phyloP scores from a whole-genome alignment of 2,888 invertebrate genomes.

The Tetheella fluctuosa region DNA sequence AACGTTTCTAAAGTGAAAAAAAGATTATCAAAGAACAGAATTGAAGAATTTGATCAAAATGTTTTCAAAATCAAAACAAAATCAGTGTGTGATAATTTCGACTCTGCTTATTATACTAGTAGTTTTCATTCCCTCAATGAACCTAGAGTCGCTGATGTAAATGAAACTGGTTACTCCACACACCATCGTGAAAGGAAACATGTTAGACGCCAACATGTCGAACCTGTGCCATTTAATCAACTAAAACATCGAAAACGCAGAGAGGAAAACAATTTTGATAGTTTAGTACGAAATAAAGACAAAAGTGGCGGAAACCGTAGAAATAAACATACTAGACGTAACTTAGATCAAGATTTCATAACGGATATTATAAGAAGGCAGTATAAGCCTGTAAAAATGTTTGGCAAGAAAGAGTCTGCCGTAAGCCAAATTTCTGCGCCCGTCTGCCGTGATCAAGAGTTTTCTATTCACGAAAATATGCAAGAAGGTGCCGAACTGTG shows the following conservation, averaged over 20 bases:
- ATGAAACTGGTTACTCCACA: conserved; percentile 27
- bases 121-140: conserved; percentile 57
- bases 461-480: conserved; percentile 44
- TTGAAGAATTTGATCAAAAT: conserved; percentile 31
- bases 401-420: conserved; percentile 60
- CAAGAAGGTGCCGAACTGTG: conserved; percentile 56
- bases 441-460: conserved; percentile 70
- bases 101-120: conserved; percentile 46
- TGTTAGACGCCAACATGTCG: conserved; percentile 29
- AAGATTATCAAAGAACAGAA: conserved; percentile 35
- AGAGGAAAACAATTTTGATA: conserved; percentile 34
- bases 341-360: conserved; percentile 67
- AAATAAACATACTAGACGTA: conserved; percentile 34
- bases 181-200: conserved; percentile 33
- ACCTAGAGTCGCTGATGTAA: conserved; percentile 29
- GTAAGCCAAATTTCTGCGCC: conserved; percentile 73
- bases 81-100: conserved; percentile 43
- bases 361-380: conserved; percentile 69
- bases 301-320: conserved; percentile 35
- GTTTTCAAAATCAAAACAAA: conserved; percentile 44
- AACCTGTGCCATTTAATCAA: conserved; percentile 20
- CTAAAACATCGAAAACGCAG: conserved; percentile 37
- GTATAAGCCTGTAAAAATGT: conserved; percentile 67
- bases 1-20: conserved; percentile 41
- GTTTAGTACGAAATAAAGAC: conserved; percentile 33